These are phyloP conservation scores for Drosophila cyrtoloma DNA, from an alignment of 2,888 invertebrate genomes.

Conservation along the genomic window DNA sequence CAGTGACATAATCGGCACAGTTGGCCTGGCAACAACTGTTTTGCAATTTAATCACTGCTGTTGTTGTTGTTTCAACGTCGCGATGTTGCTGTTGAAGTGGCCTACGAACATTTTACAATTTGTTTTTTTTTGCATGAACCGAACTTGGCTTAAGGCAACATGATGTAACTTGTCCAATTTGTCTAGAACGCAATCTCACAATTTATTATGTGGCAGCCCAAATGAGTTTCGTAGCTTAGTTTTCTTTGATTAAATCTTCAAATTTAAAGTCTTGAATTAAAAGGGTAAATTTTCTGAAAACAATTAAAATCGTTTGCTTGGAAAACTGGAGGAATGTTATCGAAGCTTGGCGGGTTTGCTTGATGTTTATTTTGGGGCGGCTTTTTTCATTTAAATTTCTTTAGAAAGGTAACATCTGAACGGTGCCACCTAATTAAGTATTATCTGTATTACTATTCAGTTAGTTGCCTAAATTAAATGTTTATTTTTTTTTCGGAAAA, in stretches of 20 bases:
- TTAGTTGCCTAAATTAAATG: not conserved
- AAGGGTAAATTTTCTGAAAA: not conserved
- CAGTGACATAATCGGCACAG: slow-evolving; percentile 76
- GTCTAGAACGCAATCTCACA: not conserved
- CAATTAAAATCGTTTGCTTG: not conserved
- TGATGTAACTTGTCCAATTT: slow-evolving; percentile 18
- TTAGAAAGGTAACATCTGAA: not conserved
- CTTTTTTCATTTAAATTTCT: not conserved
- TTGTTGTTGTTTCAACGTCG: slow-evolving; percentile 7
- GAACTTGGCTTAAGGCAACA: slow-evolving; percentile 13
- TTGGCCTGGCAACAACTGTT: slow-evolving; percentile 70
- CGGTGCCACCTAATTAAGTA: not conserved
- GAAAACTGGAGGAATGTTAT: not conserved
- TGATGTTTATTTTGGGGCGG: not conserved
- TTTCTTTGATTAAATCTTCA: slow-evolving; percentile 1
- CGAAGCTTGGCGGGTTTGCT: not conserved
- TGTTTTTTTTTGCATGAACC: not conserved
- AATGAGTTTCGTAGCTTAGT: slow-evolving; percentile 1
- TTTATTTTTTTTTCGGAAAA: not conserved
- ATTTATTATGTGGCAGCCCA: not conserved
- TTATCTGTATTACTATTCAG: not conserved
- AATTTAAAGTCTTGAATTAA: not conserved
- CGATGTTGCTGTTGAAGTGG: slow-evolving; percentile 5
- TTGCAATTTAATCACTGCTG: slow-evolving; percentile 31
- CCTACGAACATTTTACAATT: slow-evolving; percentile 3